These are phyloP conservation scores for Zaprionus gabonicus DNA, from an alignment of 1,140 invertebrate species.

Conservation along the genomic window DNA sequence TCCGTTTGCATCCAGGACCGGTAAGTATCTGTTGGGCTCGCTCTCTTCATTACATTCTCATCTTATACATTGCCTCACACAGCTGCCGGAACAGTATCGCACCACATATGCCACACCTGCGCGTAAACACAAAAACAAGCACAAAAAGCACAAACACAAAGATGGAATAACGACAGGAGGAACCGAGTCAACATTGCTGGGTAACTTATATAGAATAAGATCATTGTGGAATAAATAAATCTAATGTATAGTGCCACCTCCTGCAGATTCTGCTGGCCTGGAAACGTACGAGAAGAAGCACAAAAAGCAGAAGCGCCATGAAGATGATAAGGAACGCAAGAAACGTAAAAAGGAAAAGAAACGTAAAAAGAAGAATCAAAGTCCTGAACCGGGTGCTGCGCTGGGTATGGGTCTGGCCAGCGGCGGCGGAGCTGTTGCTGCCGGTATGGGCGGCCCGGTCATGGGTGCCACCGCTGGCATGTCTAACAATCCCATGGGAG, in stretches of 20 bases:
- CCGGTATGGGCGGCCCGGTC: conserved; percentile 46
- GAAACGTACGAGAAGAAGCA: conserved; percentile 97
- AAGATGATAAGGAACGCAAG: conserved; percentile 97
- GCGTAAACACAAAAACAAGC: conserved; percentile 96
- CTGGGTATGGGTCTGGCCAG: conserved; percentile 47
- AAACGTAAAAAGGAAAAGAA: conserved; percentile 98
- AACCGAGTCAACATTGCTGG: conserved; percentile 88
- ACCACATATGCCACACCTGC: conserved; percentile 95
- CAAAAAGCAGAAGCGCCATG: conserved; percentile 97
- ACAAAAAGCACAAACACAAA: conserved; percentile 98
- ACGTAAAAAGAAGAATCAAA: conserved; percentile 96
- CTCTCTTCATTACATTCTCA: neutral
- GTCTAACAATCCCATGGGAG: conserved; percentile 55
- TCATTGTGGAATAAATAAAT: neutral
- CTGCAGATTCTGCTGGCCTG: conserved; percentile 87
- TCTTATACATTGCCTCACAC: conserved; percentile 60
- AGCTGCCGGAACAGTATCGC: conserved; percentile 98
- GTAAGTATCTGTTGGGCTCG: conserved; percentile 85
- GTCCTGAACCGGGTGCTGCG: conserved; percentile 90
- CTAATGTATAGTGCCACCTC: conserved; percentile 4
- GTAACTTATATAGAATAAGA: conserved; percentile 46
- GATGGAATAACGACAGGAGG: conserved; percentile 89
- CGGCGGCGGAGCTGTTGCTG: conserved; percentile 42
- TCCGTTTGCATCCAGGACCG: conserved; percentile 97
- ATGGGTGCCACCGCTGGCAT: conserved; percentile 65